phyloP scores from a whole-genome alignment of 35 echinoderm and acorn worm genomes.

The Patiria miniata region DNA sequence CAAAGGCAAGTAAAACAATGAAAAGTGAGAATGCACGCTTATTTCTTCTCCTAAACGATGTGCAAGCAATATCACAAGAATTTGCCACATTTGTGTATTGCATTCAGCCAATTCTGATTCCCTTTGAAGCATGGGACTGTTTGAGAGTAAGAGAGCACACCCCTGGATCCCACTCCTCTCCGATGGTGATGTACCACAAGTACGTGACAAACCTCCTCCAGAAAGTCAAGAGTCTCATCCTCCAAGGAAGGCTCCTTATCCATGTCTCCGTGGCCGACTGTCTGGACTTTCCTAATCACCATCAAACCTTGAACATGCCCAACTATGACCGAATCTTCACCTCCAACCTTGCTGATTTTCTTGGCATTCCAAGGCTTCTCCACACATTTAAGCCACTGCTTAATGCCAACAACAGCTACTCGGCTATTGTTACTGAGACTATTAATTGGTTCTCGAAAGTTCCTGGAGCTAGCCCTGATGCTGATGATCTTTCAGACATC shows the following conservation, averaged over 20 bases:
- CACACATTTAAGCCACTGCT: conserved; percentile 1
- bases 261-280: too few species aligned
- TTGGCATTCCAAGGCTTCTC: not conserved
- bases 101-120: not conserved
- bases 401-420: not conserved
- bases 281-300: too few species aligned
- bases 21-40: not conserved
- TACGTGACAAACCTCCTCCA: too few species aligned
- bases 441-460: conserved; percentile 10
- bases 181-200: too few species aligned
- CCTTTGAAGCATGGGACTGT: conserved; percentile 24
- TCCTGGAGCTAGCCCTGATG: not conserved
- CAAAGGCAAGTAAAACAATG: too few species aligned
- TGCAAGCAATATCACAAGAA: not conserved
- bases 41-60: too few species aligned
- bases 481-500: not conserved
- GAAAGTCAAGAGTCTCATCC: too few species aligned
- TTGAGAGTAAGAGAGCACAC: conserved; percentile 20
- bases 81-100: conserved; percentile 23
- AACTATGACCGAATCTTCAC: too few species aligned
- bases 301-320: too few species aligned
- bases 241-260: too few species aligned
- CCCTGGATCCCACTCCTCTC: too few species aligned
- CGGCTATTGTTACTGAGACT: conserved; percentile 7
- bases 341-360: conserved; percentile 26